A percentile compares a stretch with the other conserved stretches of the same genome.
phyloP scores from a whole-genome alignment of 1,140 invertebrate genomes.

The Trissolcus basalis region DNA sequence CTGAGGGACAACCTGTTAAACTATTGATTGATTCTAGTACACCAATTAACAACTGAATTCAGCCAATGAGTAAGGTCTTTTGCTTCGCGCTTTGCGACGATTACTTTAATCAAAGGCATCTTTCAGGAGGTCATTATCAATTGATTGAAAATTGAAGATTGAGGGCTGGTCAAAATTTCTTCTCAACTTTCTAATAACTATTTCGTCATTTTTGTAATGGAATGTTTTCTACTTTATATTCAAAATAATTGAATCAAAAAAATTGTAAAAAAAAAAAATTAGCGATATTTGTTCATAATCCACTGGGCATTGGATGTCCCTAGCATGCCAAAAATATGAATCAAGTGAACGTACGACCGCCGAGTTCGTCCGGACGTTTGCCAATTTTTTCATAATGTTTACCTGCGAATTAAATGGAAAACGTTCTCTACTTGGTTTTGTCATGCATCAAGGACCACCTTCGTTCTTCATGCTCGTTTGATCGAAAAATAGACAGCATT shows the following conservation, averaged over 20 bases:
- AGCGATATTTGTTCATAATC: conserved; percentile 19
- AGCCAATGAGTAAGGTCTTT: no score
- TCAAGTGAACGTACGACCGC: conserved; percentile 15
- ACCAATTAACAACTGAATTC: no score
- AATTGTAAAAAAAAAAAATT: not conserved
- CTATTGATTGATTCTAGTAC: no score
- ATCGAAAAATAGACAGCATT: conserved; percentile 24
- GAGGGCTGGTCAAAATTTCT: no score
- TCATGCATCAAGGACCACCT: conserved; percentile 12
- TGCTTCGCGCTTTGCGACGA: no score
- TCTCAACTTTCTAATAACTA: conserved; percentile 7
- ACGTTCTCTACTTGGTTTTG: conserved; percentile 9
- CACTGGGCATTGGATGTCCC: conserved; percentile 15
- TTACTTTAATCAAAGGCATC: no score
- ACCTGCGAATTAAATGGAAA: conserved; percentile 23
- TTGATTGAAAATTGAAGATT: no score
- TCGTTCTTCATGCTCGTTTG: conserved; percentile 43
- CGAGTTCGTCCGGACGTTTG: conserved; percentile 17
- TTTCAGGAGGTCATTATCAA: no score
- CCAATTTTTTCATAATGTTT: conserved; percentile 46
- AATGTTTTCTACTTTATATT: no score
- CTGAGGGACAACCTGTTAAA: no score
- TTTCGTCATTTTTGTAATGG: no score
- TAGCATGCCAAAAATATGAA: conserved; percentile 29
- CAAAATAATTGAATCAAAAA: no score